Percentiles rank a stretch among this genome's conserved stretches.
These are phyloP conservation scores for Pristionchus arcanus DNA, from an alignment of 2,888 invertebrate species.

Conservation along the genomic window DNA sequence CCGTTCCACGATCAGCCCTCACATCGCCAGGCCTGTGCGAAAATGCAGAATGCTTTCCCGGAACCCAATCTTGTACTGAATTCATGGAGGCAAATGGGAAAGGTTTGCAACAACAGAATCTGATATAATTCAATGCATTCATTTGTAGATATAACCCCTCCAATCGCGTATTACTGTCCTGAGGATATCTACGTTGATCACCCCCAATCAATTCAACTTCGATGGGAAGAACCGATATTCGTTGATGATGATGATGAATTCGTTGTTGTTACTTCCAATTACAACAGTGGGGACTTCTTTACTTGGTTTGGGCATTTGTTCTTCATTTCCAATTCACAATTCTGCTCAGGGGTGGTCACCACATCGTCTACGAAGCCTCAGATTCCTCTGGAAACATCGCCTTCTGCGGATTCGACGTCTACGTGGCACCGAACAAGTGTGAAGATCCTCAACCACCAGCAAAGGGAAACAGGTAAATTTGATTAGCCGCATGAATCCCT, in stretches of 20 bases:
- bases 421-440: neutral
- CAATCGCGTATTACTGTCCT: neutral
- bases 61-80: neutral
- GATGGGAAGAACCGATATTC: neutral
- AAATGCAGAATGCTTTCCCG: constrained; percentile 10
- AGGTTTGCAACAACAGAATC: neutral
- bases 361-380: neutral
- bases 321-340: neutral
- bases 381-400: neutral
- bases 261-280: neutral
- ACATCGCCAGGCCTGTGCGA: constrained; percentile 9
- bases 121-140: no score
- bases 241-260: constrained; percentile 8
- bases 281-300: neutral
- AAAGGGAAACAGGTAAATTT: neutral
- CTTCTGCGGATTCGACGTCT: neutral
- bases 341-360: neutral
- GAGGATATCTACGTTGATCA: neutral
- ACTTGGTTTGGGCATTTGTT: neutral
- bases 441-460: neutral
- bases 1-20: neutral
- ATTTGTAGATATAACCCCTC: neutral
- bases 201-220: neutral
- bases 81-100: neutral
- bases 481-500: neutral